Evolutionary conservation across 2,888 invertebrate genomes (phyloP).

Genomic region (Schrankia costaestrigalis): DNA sequence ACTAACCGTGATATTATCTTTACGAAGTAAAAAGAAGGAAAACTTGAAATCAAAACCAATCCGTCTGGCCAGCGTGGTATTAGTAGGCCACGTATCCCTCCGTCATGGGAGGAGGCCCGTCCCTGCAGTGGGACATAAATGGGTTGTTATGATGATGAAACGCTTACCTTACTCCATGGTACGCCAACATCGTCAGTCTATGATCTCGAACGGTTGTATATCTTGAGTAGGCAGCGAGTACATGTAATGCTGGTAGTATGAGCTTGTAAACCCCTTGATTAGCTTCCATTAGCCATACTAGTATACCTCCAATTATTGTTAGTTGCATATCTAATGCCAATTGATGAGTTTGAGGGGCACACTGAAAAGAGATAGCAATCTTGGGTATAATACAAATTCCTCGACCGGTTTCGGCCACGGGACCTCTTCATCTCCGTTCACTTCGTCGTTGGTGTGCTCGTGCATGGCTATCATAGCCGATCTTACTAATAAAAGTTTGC

Average conservation of each 20-base stretch:
- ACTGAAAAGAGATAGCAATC: conserved; percentile 66
- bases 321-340: conserved; percentile 88
- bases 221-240: conserved; percentile 82
- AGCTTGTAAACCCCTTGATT: conserved; percentile 78
- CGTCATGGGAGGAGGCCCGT: too few species aligned
- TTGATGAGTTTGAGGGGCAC: conserved; percentile 88
- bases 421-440: too few species aligned
- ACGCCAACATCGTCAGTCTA: conserved; percentile 83
- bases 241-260: conserved; percentile 77
- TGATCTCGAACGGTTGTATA: conserved; percentile 82
- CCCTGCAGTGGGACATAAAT: too few species aligned
- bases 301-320: conserved; percentile 82
- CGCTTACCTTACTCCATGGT: conserved; percentile 84
- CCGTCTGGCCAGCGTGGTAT: too few species aligned
- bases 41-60: too few species aligned
- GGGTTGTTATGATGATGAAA: background rate
- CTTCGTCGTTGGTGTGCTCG: too few species aligned
- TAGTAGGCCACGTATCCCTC: too few species aligned
- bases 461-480: too few species aligned
- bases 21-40: too few species aligned
- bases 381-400: background rate
- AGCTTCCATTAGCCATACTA: conserved; percentile 83
- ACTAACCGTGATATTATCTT: too few species aligned
- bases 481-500: too few species aligned
- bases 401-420: background rate